Base-by-base conservation (phyloP, 2,113 vertebrate species). In the Dipodomys merriami region DNA sequence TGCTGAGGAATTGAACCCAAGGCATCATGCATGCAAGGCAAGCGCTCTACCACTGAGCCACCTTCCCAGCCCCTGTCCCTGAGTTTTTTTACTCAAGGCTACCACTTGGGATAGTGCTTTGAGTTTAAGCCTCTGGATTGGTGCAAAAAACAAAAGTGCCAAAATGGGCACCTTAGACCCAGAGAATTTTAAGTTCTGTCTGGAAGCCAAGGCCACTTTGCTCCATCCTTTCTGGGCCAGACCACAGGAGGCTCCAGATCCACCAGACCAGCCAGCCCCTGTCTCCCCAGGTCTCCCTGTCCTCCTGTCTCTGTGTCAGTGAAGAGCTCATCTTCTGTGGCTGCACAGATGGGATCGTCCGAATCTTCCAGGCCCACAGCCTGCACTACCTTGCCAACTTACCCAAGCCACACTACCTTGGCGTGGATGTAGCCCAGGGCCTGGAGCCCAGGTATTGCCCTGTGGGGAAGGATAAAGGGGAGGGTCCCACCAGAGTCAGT, bases 271-370 rank as follows among this genome's bases (percentile, higher is more conserved):
- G n/a, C 64, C 33, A 3, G 35, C 74, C 44, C 57, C 15, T 91
- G 23, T 73, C 65, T 2, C 69, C 53, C 4, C 95, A 99, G 99
- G 98, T 98, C 0, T 91, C 98, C 0, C 92, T 98, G 2, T 98
- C 99, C 0, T 97, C 97, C 46, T 98, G 98, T 88, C 93, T 99
- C 79, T 98, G 88, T 6, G 98, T 98, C 83, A 97, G 98, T 0
- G 97, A 98, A 78, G 94, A 98, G 13, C 97, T 98, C 1, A 95
- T 99, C 9, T 99, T 99, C 94, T 99, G 99, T 0, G 99, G 99
- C 15, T 99, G 99, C n/a, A 98, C 98, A 0, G 97, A 98, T 0
- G 99, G 99, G 0, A 96, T 97, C 0, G 79, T 99, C 19, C 93
- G 98, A 1, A 97, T 99, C 7, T 99, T 99, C 96, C 96, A 95